Percentiles rank a stretch among this genome's conserved stretches.
These are phyloP conservation scores for Cyprinodon tularosa DNA, from an alignment of 2,113 vertebrate species.

Conservation along the genomic window DNA sequence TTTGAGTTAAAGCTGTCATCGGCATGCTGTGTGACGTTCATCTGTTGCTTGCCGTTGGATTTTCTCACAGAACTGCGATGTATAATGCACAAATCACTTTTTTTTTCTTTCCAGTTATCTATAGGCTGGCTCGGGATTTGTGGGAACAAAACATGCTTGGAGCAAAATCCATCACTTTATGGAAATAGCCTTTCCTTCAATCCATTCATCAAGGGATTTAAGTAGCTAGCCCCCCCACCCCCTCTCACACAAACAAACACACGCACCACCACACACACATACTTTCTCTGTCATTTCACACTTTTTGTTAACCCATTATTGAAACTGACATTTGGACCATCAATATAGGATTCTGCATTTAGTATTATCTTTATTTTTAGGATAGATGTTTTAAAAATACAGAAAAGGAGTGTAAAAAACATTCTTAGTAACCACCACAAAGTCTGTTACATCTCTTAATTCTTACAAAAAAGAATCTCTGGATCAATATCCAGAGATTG, in stretches of 20 bases:
- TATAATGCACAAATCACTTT: conserved; percentile 43
- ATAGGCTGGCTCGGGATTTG: conserved; percentile 57
- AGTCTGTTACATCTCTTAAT: conserved; percentile 20
- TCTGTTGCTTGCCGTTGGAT: conserved; percentile 30
- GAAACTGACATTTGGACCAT: conserved; percentile 19
- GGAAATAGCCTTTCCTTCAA: conserved; percentile 52
- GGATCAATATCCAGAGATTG: conserved; percentile 10
- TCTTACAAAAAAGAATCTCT: conserved; percentile 34
- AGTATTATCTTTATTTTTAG: conserved; percentile 30
- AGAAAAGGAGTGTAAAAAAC: conserved; percentile 51
- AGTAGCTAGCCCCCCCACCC: conserved; percentile 10
- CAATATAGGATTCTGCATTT: conserved; percentile 13
- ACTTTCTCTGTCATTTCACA: conserved; percentile 43
- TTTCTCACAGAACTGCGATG: conserved; percentile 25
- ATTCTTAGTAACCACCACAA: conserved; percentile 55
- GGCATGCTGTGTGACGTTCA: conserved; percentile 45
- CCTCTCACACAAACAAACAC: not conserved
- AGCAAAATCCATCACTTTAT: conserved; percentile 63
- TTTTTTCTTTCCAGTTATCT: conserved; percentile 40
- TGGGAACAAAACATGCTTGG: conserved; percentile 31
- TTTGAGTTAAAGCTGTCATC: conserved; percentile 37
- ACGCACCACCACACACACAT: too few species aligned
- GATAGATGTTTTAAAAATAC: conserved; percentile 14
- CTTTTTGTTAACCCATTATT: conserved; percentile 34
- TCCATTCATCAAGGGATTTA: conserved; percentile 60